Conservation (phyloP, 2,113 vertebrate species). For the Tinamus guttatus region DNA sequence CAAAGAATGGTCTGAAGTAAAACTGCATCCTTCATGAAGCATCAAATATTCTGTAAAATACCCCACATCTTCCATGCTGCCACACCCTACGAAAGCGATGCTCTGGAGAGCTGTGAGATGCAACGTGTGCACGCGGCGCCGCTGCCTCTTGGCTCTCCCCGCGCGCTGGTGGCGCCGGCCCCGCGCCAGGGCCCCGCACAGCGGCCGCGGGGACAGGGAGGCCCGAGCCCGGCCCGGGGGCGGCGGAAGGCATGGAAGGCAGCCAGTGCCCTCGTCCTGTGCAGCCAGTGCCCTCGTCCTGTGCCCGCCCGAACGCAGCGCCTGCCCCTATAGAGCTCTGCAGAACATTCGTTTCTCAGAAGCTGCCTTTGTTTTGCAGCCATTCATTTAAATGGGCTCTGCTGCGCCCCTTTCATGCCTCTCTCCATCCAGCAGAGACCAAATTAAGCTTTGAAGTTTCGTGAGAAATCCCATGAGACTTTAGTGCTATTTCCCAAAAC, state of each 20-base stretch:
- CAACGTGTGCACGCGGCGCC: fast-evolving
- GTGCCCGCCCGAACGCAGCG: fast-evolving
- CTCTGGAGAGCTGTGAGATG: background rate
- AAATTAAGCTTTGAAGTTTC: conserved; percentile 66
- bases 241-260: too few relatives aligned
- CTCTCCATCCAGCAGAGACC: conserved; percentile 33
- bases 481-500: conserved; percentile 28
- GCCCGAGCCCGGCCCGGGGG: background rate
- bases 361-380: background rate
- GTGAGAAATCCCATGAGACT: conserved; percentile 40
- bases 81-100: conserved; percentile 23
- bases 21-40: conserved; percentile 61
- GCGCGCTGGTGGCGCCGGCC: too few relatives aligned
- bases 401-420: conserved; percentile 25
- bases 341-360: background rate
- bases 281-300: background rate
- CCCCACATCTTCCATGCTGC: conserved; percentile 43
- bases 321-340: background rate
- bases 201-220: too few relatives aligned
- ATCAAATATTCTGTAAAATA: conserved; percentile 67
- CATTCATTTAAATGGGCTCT: conserved; percentile 49
- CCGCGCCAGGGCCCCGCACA: too few relatives aligned
- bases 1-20: conserved; percentile 14
- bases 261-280: too few relatives aligned
- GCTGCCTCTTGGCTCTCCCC: fast-evolving